These are phyloP conservation scores for Oceanodroma tethys DNA, from an alignment of 2,113 vertebrate species.

Conservation along the genomic window DNA sequence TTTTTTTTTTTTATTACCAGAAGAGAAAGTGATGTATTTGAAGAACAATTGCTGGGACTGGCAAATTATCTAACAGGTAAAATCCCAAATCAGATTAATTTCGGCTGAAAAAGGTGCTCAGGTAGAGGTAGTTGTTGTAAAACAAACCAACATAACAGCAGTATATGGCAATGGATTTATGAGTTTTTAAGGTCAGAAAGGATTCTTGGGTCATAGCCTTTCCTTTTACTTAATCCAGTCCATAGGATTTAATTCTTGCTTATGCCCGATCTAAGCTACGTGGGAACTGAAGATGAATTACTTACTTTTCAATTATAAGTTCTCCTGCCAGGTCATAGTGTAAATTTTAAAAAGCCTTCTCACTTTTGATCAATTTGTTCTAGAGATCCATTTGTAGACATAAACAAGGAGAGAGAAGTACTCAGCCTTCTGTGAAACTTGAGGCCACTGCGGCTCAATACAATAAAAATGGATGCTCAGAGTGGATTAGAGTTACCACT, in stretches of 20 bases:
- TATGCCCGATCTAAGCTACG: not conserved
- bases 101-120: not conserved
- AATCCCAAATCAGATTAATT: not conserved
- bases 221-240: not conserved
- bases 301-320: not conserved
- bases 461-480: not conserved
- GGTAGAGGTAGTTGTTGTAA: not conserved
- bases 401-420: not conserved
- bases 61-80: not conserved
- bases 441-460: not conserved
- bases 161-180: not conserved
- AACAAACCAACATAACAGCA: not conserved
- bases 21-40: not conserved
- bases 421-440: not conserved
- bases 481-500: not conserved
- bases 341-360: not conserved
- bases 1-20: not conserved
- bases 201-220: not conserved
- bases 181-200: not conserved
- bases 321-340: not conserved
- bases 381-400: not conserved
- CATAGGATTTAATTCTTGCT: not conserved
- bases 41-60: not conserved
- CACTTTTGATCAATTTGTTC: not conserved
- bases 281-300: not conserved